These are phyloP conservation scores for Herminia tarsipennalis DNA, from an alignment of 2,888 invertebrate species.

Conservation along the genomic window DNA sequence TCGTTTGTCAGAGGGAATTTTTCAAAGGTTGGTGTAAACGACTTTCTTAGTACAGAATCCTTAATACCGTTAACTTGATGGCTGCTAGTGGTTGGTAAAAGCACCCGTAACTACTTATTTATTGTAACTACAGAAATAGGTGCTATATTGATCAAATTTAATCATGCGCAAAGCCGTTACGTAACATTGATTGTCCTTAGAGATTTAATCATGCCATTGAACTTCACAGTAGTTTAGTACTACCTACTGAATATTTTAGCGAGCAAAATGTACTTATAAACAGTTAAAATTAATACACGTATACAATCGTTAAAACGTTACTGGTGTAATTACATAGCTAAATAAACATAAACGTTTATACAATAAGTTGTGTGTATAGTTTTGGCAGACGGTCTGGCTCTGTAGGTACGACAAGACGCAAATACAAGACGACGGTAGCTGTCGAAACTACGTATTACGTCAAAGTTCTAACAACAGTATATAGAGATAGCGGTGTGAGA, in stretches of 20 bases:
- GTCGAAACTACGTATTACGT: constrained; percentile 22
- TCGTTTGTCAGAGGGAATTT: too few relatives aligned
- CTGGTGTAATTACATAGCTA: constrained; percentile 33
- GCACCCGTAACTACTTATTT: too few relatives aligned
- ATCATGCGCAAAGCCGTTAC: too few relatives aligned
- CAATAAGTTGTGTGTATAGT: constrained; percentile 32
- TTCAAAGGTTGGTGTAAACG: too few relatives aligned
- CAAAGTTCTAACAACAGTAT: constrained; percentile 21
- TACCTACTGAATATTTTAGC: neutral
- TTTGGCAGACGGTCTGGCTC: constrained; percentile 29
- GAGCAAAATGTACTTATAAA: constrained; percentile 7
- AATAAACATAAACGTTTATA: constrained; percentile 41
- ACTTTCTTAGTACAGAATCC: too few relatives aligned
- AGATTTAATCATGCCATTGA: neutral
- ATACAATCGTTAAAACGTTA: constrained; percentile 31
- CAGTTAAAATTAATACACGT: constrained; percentile 8
- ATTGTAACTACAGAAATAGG: too few relatives aligned
- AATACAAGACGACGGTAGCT: constrained; percentile 12
- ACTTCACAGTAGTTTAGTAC: neutral
- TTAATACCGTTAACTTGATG: too few relatives aligned
- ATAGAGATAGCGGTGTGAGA: constrained; percentile 9
- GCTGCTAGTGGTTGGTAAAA: too few relatives aligned
- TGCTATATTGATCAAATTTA: too few relatives aligned
- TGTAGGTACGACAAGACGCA: constrained; percentile 4
- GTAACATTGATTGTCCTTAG: neutral